Base-by-base conservation (phyloP, 2,113 vertebrate species). In the Oreotrochilus melanogaster region DNA sequence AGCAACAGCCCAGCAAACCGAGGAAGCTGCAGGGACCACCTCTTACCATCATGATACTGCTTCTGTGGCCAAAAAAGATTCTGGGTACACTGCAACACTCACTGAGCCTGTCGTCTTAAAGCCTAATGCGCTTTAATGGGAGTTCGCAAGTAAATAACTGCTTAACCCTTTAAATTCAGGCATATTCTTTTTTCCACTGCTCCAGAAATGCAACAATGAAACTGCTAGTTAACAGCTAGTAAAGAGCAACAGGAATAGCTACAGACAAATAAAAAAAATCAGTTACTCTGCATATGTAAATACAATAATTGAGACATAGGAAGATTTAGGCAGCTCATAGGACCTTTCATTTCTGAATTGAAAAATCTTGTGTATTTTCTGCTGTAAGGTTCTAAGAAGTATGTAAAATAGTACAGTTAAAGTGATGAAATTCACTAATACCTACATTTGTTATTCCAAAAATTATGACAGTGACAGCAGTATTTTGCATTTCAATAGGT, bases 401-500 rank as follows among this genome's bases (percentile, higher is more conserved):
- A 21, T 28, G 18, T 3, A 78, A 51, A 35, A 66, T 0, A 33
- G 56, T 10, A 35, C 56, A 70, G 74, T 31, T 35, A n/a, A 80
- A 86, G 54, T 21, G 58, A 79, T 56, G 47, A 89, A 84, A 66
- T 42, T 25, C 57, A 85, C 7, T 27, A 65, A 64, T 81, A 67
- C 28, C 78, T 54, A 62, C n/a, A 28, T 91, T 89, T 90, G 54
- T 89, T 94, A 88, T 66, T 82, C 43, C 1, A 2, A 69, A 83
- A 81, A 78, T 27, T 39, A 86, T 57, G 37, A 70, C 65, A 71
- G 88, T 21, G 39, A 66, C 70, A 92, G 71, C 47, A 70, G 60
- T 50, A 28, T 51, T 93, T 80, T 96, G 89, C 76, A 85, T 86
- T 95, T 94, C 74, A 87, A 33, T 53, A 23, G 43, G 30, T 73